These are phyloP conservation scores for Cinara cedri DNA, from an alignment of 2,888 invertebrate species.

Conservation along the genomic window DNA sequence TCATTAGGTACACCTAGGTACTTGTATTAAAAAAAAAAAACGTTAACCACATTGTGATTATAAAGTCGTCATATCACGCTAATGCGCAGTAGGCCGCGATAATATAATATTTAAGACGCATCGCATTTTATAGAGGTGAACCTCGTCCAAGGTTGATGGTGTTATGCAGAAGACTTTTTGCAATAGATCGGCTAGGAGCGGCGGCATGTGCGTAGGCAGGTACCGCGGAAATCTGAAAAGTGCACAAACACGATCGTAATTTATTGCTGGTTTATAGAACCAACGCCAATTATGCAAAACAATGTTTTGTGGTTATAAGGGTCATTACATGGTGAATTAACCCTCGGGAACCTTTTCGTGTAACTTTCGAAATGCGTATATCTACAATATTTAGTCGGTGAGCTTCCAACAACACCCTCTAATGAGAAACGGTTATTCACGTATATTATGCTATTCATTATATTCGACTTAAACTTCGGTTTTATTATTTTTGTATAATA, in stretches of 20 bases:
- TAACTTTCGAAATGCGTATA: conserved; percentile 44
- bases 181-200: neutral
- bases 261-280: conserved; percentile 38
- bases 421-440: conserved; percentile 33
- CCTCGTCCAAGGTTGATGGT: conserved; percentile 21
- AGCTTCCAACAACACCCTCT: conserved; percentile 40
- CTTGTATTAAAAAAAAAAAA: no score
- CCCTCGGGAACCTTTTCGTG: conserved; percentile 45
- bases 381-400: conserved; percentile 35
- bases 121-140: neutral
- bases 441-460: conserved; percentile 36
- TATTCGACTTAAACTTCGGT: conserved; percentile 37
- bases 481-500: conserved; percentile 8
- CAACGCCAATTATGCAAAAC: conserved; percentile 44
- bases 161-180: conserved; percentile 14
- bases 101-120: conserved; percentile 8
- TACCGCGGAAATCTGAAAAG: conserved; percentile 36
- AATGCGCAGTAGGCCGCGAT: neutral
- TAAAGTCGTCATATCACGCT: neutral
- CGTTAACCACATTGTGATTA: neutral
- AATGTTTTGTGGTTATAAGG: conserved; percentile 49
- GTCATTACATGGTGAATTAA: conserved; percentile 45
- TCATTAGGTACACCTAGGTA: neutral
- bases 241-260: conserved; percentile 43
- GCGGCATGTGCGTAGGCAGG: conserved; percentile 14